Base-by-base conservation (phyloP, 1,140 invertebrate genomes). In the Lepidostoma basale region DNA sequence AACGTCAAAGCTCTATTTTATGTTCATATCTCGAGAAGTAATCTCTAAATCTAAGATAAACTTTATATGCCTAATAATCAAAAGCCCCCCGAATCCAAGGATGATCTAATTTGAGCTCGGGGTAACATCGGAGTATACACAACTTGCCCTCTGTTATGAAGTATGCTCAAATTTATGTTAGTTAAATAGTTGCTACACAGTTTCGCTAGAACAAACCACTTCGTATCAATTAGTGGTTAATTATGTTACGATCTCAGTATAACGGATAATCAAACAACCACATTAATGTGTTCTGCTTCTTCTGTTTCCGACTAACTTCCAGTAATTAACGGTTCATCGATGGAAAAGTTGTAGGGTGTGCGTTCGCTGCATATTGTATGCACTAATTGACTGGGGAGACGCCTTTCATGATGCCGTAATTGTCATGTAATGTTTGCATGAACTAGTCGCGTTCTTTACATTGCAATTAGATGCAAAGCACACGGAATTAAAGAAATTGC, bases 141-240 rank as follows among this genome's bases (percentile, higher is more conserved):
- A 30, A 54, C 30, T 39, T 59, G 9, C 22, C n/a, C 36, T 14
- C n/a, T 33, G 14, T 56, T 56, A 30, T 56, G 14, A 56, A 56
- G 25, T 33, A 56, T 18, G 4, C n/a, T 58, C 22, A 40, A 59
- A 39, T 59, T n/a, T 59, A 30, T 30, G n/a, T 54, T 54, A 54
- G 36, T 59, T 39, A 20, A 59, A 36, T 22, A 59, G 54, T 59
- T 36, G 30, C 22, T 59, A 18, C 44, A 54, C 23, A 54, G 30
- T 58, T 36, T 58, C 54, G 6, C 14, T 23, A n/a, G 33, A 59
- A 20, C 30, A 10, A 40, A 59, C 16, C 54, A 39, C 54, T 59
- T 59, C n/a, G 33, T 25, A 59, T 59, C 54, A 59, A 39, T 39
- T 59, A 59, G 33, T 39, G 54, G 54, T 59, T 40, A 39, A 59